Base-by-base conservation (phyloP, 92 coral and sea anemone genomes). In the Epizoanthus fatuus region DNA sequence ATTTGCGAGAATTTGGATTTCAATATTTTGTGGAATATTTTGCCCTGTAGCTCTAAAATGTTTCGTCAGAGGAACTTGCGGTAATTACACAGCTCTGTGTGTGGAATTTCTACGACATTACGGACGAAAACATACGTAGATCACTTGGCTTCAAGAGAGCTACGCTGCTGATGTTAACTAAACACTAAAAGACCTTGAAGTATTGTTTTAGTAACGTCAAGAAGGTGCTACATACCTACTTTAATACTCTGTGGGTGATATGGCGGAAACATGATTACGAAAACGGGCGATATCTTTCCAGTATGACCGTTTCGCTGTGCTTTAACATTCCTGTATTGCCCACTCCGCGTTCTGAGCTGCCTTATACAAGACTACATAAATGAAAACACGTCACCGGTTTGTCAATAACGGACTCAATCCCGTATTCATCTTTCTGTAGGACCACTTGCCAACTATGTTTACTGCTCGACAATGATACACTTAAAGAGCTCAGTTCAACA, bases 401-500 rank as follows among this genome's bases (percentile, higher is more conserved):
- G 59, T 77, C 69, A 77, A 77, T 40, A 11, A 40, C 0, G 58
- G 14, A 38, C 58, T 44, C 82, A 60, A 77, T 62, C 39, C 58
- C 17, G 69, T 44, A 77, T 77, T 77, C 70, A 77, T 9, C 51
- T 13, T 49, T 49, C 53, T 10, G 53, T 49, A 12, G 14, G 53
- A 49, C 53, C 53, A 49, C 53, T 49, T 4, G 63, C 57, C 82
- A 59, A 51, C 70, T 77, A 19, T 77, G 82, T 77, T 77, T 77
- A 77, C 82, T 52, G 44, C 69, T 60, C 22, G 47, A 77, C 82
- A 77, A 77, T 77, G 82, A 62, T 77, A 77, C 56, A 77, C 82
- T 77, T 77, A 77, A 77, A 77, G 82, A 60, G 69, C 82, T 42
- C 55, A 17, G 22, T 20, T 13, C 57, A 77, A 59, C 82, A 77